Evolutionary conservation across 2,888 invertebrate genomes (phyloP), one percentile per base, ranked within the genome.

Genomic region (Napeogenes sylphis): DNA sequence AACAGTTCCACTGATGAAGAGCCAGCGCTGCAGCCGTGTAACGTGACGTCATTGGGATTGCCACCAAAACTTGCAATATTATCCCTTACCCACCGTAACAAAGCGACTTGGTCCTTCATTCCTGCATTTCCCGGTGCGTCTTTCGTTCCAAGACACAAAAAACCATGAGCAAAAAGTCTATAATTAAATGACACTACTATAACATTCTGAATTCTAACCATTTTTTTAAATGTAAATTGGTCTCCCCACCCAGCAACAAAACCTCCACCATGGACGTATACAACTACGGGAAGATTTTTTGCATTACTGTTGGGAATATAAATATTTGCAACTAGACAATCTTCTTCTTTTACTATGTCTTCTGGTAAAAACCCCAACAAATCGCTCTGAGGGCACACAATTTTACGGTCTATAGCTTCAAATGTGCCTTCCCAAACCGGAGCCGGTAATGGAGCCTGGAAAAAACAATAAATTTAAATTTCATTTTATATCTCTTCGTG

Each of bases 171-270:
- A 42, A 79, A 79, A n/a, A 81, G 63, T n/a, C 82, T 75, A 57
- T 83, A 82, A 60, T 82, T 82, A 61, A 81, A 81, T 10, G 72
- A 75, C 0, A 82, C 79, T 6, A 64, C 66, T 56, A 82, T 74
- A 0, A 82, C 56, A 67, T 80, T 64, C 14, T 76, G 72, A 0
- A 65, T 67, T 2, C 63, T 58, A 0, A 74, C 71, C 10, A 83
- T 64, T 61, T 76, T 76, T 21, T 66, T 73, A 4, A 71, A 73
- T 54, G 71, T 68, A 0, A 71, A 4, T 30, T 51, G 63, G 61
- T 78, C 71, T 2, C 85, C 83, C 38, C 63, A 73, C 4, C 87
- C 87, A 2, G 73, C 57, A 70, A 82, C 76, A 62, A 80, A 87
- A 4, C 77, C 84, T 5, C 90, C 90, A 21, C 88, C 88, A 21